Base-by-base conservation (phyloP, 2,113 vertebrate species). In the Tragelaphus imberbis region DNA sequence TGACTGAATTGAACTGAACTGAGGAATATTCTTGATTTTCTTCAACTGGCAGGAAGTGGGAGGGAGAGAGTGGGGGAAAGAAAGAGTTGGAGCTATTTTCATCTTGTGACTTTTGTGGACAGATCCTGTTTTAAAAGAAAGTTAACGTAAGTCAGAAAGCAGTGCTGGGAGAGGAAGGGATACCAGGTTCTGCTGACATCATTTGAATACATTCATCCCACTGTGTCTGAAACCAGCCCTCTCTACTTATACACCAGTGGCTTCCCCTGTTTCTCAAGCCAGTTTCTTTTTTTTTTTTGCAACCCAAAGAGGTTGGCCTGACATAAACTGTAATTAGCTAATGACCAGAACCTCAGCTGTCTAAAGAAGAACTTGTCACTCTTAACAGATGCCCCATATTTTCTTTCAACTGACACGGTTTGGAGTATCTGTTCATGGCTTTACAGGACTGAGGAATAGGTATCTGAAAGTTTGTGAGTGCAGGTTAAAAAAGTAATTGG, bases 401-500 rank as follows among this genome's bases (percentile, higher is more conserved):
- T 91, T 55, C 14, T 87, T 36, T 59, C 40, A 58, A 12, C 15
- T 15, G 84, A 92, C 33, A 56, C 28, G 4, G 15, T 87, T 65
- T 44, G 30, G 51, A 65, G 36, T 13, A 8, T 95, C 94, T 95
- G 91, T 90, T 91, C 51, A 63, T 23, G 65, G 87, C 68, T 80
- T 91, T 80, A 30, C 19, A 53, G 80, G 44, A 95, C 82, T 2
- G 47, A 87, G 96, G 27, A 51, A 47, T 49, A 94, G 58, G 3
- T 68, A 51, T 95, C 63, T 96, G 56, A 30, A 91, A 95, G 96
- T 97, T 95, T 84, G 89, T 75, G 95, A 96, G 94, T 81, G 88
- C 75, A 96, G 95, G 94, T 98, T 98, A 96, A 93, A 96, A 96
- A 97, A 93, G 94, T 97, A 98, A 98, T 98, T 98, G 96, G 95